Conservation (phyloP, 2,888 invertebrate genomes). For the Gastracanthus pulcherrimus region DNA sequence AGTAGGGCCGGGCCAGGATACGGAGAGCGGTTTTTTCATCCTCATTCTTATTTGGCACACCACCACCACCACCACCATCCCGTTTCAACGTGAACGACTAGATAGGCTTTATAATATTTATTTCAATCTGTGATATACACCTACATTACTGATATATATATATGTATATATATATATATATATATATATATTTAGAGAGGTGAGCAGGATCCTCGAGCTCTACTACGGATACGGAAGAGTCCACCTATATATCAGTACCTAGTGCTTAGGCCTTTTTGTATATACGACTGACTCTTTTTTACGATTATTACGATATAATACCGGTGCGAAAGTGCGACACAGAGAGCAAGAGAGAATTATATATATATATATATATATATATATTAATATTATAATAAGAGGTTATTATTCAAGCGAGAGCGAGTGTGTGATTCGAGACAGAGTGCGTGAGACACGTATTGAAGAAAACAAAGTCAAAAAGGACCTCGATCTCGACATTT, state of each 20-base stretch:
- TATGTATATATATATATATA: too few relatives aligned
- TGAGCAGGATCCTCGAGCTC: too few relatives aligned
- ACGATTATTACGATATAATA: constrained; percentile 69
- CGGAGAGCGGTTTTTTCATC: not conserved
- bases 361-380: not conserved
- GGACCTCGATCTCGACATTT: not conserved
- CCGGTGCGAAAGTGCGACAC: constrained; percentile 63
- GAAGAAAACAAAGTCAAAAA: not conserved
- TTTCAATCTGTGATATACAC: constrained; percentile 77
- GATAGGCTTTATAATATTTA: constrained; percentile 76
- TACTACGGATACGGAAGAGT: too few relatives aligned
- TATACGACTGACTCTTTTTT: constrained; percentile 78
- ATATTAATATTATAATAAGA: too few relatives aligned
- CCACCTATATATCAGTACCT: constrained; percentile 67
- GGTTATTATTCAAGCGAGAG: constrained; percentile 8
- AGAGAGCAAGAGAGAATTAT: constrained; percentile 27
- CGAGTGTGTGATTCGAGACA: constrained; percentile 23
- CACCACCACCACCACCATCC: constrained; percentile 2
- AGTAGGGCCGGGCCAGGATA: constrained; percentile 38
- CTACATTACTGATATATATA: constrained; percentile 57
- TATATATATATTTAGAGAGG: too few relatives aligned
- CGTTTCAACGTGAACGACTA: constrained; percentile 58
- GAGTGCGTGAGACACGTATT: not conserved
- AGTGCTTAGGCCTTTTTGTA: constrained; percentile 74
- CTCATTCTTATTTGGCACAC: not conserved